Conservation (phyloP, 2,888 invertebrate species). For the Norana najaformis region DNA sequence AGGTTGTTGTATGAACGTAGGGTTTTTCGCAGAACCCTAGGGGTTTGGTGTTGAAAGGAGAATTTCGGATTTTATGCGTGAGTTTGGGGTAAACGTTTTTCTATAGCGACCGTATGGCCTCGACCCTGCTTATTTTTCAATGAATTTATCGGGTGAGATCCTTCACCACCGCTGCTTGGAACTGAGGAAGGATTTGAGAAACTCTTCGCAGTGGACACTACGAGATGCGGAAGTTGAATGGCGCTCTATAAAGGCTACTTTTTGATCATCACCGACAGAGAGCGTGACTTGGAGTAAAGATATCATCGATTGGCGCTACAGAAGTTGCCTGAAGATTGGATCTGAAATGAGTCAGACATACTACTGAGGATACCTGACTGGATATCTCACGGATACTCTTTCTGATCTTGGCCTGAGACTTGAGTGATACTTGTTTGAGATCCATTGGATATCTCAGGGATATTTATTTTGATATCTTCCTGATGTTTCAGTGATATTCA, state of each 20-base stretch:
- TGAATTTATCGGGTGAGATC: too few relatives aligned
- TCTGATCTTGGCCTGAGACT: not conserved
- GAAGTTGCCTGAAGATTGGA: not conserved
- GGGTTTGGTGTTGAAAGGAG: not conserved
- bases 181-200: not conserved
- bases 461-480: not conserved
- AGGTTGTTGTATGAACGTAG: not conserved
- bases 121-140: too few relatives aligned
- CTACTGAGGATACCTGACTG: too few relatives aligned
- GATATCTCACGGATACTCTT: not conserved
- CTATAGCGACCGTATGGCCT: too few relatives aligned
- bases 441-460: not conserved
- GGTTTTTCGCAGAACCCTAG: not conserved
- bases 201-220: not conserved
- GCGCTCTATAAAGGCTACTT: not conserved
- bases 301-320: not conserved
- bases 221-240: not conserved
- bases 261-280: not conserved
- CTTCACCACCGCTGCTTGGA: too few relatives aligned
- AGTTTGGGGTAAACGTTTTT: not conserved
- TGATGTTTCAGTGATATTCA: not conserved
- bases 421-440: not conserved
- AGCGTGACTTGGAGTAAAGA: not conserved
- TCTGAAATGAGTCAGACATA: too few relatives aligned
- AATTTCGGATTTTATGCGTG: not conserved